Evolutionary conservation across 2,113 vertebrate species (phyloP).

Genomic region (Bambusicola thoracicus): DNA sequence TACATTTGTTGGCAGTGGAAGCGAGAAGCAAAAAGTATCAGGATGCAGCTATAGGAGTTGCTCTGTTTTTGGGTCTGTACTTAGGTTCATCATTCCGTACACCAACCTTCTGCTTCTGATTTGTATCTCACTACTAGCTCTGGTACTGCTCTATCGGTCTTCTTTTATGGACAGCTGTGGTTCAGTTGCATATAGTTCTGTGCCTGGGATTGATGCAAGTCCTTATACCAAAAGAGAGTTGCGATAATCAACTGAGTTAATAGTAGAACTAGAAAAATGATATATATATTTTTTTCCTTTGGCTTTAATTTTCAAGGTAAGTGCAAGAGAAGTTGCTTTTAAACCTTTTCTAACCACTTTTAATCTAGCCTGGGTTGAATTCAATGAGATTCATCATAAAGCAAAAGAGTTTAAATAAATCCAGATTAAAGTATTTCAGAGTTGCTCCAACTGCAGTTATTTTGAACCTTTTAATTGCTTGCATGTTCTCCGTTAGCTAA

Average conservation of each 20-base stretch:
- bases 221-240: neutral
- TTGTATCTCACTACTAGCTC: neutral
- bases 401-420: neutral
- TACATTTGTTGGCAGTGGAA: neutral
- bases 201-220: neutral
- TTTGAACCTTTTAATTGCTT: constrained; percentile 33
- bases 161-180: neutral
- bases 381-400: neutral
- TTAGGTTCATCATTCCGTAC: neutral
- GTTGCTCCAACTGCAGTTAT: neutral
- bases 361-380: neutral
- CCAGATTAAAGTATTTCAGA: neutral
- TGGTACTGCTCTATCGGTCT: neutral
- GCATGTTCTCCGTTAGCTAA: neutral
- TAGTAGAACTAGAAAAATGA: neutral
- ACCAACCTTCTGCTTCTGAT: neutral
- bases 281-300: neutral
- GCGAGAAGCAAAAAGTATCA: neutral
- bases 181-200: neutral
- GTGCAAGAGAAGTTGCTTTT: neutral
- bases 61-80: neutral
- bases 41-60: neutral
- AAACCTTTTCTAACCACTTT: neutral
- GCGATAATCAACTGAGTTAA: neutral
- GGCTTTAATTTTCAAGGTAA: rapidly evolving